Percentiles rank a stretch among this genome's conserved stretches.
Conservation (phyloP, 1,140 invertebrate genomes). For the Lycorma delicatula region DNA sequence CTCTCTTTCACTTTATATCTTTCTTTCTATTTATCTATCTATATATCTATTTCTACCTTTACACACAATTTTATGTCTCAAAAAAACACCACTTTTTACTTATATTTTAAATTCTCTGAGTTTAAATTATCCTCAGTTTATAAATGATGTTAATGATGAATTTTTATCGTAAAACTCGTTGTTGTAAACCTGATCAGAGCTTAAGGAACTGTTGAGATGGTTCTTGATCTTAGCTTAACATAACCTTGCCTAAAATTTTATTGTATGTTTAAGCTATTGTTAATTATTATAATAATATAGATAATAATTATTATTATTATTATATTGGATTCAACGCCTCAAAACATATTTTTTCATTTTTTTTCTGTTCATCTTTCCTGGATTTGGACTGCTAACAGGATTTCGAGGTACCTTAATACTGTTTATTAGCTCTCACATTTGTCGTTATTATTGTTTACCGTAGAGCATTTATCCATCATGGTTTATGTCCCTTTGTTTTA, state of each 20-base stretch:
- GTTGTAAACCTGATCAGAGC: conserved; percentile 34
- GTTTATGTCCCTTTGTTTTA: conserved; percentile 11
- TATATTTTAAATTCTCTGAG: conserved; percentile 2
- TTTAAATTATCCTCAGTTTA: too few relatives aligned
- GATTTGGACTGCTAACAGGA: conserved; percentile 51
- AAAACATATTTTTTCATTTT: conserved; percentile 36
- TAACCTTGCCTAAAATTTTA: neutral
- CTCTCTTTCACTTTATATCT: too few relatives aligned
- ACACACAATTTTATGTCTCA: neutral
- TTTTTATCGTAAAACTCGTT: conserved; percentile 8
- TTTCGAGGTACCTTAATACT: conserved; percentile 57
- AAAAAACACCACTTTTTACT: neutral
- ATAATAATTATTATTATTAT: conserved; percentile 21
- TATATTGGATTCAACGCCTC: conserved; percentile 14
- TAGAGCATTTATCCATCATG: conserved; percentile 19
- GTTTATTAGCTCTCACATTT: conserved; percentile 29
- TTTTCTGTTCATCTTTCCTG: conserved; percentile 47
- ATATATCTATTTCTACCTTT: neutral
- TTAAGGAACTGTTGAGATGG: conserved; percentile 96
- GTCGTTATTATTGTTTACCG: conserved; percentile 18
- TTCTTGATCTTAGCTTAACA: conserved; percentile 53
- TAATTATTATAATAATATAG: conserved; percentile 10
- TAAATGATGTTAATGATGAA: too few relatives aligned
- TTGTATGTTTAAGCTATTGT: conserved; percentile 8
- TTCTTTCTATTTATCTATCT: too few relatives aligned